A percentile compares a stretch with the other conserved stretches of the same genome.
These are phyloP conservation scores for Pholis gunnellus DNA, from an alignment of 2,113 vertebrate species.

Conservation along the genomic window DNA sequence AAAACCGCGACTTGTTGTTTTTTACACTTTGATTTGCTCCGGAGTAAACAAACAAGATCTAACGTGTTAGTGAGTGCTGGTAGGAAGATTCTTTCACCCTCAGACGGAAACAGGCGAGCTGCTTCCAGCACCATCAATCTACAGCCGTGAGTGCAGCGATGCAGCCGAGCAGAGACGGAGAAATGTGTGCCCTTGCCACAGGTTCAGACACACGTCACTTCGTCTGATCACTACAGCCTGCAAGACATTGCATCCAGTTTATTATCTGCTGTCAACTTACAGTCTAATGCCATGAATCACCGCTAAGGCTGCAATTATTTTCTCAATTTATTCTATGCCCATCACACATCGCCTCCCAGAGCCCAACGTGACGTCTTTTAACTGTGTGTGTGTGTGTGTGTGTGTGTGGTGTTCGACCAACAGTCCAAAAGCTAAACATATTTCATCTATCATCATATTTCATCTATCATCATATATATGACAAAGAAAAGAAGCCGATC, in stretches of 20 bases:
- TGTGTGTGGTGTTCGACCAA: not conserved
- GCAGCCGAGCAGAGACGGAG: not conserved
- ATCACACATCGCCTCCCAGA: not conserved
- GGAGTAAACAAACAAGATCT: too few relatives aligned
- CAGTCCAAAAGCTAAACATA: not conserved
- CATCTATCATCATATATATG: too few relatives aligned
- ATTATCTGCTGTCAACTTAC: not conserved
- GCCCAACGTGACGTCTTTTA: not conserved
- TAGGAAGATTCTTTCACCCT: not conserved
- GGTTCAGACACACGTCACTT: not conserved
- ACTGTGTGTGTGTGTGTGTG: not conserved
- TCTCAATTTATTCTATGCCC: not conserved
- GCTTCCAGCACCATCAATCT: not conserved
- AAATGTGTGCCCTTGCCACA: slow-evolving; percentile 10
- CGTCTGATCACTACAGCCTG: not conserved
- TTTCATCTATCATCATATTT: not conserved
- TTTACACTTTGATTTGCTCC: not conserved
- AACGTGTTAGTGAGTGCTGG: too few relatives aligned
- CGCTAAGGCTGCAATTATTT: not conserved
- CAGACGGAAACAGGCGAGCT: not conserved
- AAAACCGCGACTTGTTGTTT: not conserved
- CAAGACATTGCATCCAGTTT: not conserved
- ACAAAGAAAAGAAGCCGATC: not conserved
- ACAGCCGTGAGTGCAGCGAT: not conserved
- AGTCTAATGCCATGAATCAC: not conserved